Percentiles rank a stretch among this genome's conserved stretches.
Conservation (phyloP, 2,888 invertebrate genomes). For the Ochropleura leucogaster region DNA sequence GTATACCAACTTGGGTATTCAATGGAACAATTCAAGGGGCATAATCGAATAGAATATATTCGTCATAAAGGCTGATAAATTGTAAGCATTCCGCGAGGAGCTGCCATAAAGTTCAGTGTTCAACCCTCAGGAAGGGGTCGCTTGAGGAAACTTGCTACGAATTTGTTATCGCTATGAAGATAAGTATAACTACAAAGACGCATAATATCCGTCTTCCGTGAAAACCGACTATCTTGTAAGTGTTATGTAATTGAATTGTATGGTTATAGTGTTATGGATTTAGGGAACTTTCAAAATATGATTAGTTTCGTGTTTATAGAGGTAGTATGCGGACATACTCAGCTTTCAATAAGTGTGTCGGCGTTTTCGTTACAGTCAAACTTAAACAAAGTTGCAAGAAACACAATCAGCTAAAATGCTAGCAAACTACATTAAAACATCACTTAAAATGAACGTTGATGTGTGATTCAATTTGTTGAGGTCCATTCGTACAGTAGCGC, state of each 20-base stretch:
- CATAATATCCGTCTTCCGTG: constrained; percentile 49
- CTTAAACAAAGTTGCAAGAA: constrained; percentile 13
- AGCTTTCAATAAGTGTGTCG: neutral
- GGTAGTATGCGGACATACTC: neutral
- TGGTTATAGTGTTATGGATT: constrained; percentile 31
- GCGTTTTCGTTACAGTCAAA: neutral
- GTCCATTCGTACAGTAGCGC: constrained; percentile 6
- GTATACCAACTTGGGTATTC: constrained; percentile 54
- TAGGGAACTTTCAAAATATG: constrained; percentile 30
- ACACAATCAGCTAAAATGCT: constrained; percentile 4
- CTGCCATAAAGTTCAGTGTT: constrained; percentile 65
- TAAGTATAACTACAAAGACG: constrained; percentile 61
- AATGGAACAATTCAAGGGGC: constrained; percentile 64
- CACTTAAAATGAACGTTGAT: constrained; percentile 35
- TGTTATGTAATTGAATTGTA: constrained; percentile 61
- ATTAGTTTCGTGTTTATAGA: constrained; percentile 25
- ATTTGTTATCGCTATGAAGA: constrained; percentile 62
- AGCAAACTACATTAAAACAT: constrained; percentile 22
- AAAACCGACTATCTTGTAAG: constrained; percentile 56
- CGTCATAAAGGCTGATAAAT: constrained; percentile 70
- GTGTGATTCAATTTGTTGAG: constrained; percentile 50
- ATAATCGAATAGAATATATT: constrained; percentile 70
- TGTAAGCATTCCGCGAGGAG: constrained; percentile 65
- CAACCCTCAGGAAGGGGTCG: constrained; percentile 65
- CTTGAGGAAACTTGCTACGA: constrained; percentile 65